Evolutionary conservation across 2,797 vertebrate genomes (phyloP).

Genomic region (Sebastes diaconus): DNA sequence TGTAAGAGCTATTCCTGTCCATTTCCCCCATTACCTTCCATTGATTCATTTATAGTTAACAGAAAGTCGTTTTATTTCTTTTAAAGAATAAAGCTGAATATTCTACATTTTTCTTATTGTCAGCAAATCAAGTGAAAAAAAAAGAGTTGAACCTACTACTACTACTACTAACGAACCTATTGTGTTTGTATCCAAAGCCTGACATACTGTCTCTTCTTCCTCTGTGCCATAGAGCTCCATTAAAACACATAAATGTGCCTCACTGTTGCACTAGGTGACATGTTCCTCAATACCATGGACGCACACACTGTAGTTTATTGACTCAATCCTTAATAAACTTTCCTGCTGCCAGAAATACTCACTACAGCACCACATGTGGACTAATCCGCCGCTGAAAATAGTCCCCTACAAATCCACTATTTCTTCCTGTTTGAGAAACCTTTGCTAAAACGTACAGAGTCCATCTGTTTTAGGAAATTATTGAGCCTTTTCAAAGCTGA

Average conservation of each 20-base stretch:
- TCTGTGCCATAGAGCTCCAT: not conserved
- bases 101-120: not conserved
- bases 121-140: too few relatives aligned
- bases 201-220: not conserved
- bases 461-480: not conserved
- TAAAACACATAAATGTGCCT: not conserved
- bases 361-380: not conserved
- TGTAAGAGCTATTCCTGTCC: not conserved
- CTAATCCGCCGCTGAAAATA: not conserved
- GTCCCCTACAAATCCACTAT: not conserved
- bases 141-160: not conserved
- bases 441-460: not conserved
- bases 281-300: not conserved
- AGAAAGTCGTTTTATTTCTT: not conserved
- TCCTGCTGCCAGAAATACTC: not conserved
- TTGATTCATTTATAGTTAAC: not conserved
- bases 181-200: not conserved
- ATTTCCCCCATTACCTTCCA: not conserved
- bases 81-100: not conserved
- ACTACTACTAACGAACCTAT: not conserved
- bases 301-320: not conserved
- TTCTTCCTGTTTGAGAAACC: not conserved
- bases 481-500: not conserved
- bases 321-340: not conserved
- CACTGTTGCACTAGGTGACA: not conserved